Evolutionary conservation across 2,888 invertebrate species (phyloP), one percentile per base, ranked within the genome.

Genomic region (Tinea semifulvella): DNA sequence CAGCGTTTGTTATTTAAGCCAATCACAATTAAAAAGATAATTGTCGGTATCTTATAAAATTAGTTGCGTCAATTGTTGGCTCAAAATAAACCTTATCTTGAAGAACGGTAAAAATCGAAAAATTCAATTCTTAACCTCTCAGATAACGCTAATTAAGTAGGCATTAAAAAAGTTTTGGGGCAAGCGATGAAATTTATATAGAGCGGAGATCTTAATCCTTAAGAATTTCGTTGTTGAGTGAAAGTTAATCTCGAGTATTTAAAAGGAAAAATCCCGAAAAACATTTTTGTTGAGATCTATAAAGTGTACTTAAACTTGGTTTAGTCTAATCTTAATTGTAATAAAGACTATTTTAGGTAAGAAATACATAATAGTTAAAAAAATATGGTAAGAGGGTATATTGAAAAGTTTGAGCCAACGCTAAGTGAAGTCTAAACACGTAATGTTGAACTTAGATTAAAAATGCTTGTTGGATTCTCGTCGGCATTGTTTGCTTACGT

Each of bases 401-500:
- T n/a, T n/a, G n/a, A n/a, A n/a, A n/a, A n/a, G n/a, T n/a, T n/a
- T n/a, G n/a, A n/a, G n/a, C n/a, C n/a, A n/a, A n/a, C n/a, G n/a
- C n/a, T n/a, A n/a, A 25, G 6, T 7, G 25, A 25, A 25, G 6
- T 25, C 6, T 25, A 6, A 10, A 25, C 25, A 7, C 25, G 8
- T 6, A 10, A 10, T 25, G 6, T 6, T 25, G 6, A 7, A 25
- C 25, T 8, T 31, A 36, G 4, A 27, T 27, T 27, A n/a, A 4
- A 27, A 22, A 22, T 7, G 22, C 22, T 22, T 7, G 10, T 13
- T 31, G 14, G 14, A 31, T 31, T 31, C 2, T 13, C 14, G 31
- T 13, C 31, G 31, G 31, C 18, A 17, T 17, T 38, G 38, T 38
- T 38, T 2, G 7, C 31, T 31, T 31, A 4, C 38, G 19, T 38